Conservation (phyloP, 2,797 vertebrate species). For the Pseudochirops cupreus region DNA sequence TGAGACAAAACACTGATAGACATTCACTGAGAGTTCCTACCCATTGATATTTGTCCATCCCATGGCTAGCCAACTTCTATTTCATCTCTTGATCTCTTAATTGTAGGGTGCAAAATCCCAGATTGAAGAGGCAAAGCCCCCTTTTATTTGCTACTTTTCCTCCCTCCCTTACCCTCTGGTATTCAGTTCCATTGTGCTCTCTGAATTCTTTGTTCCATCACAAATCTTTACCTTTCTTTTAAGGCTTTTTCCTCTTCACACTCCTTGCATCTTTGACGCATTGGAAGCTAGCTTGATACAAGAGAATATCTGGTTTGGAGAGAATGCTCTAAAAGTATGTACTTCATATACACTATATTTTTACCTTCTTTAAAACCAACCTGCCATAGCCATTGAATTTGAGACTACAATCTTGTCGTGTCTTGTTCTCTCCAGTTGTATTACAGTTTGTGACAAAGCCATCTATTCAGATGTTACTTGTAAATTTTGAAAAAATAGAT, state of each 20-base stretch:
- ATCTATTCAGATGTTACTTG: background rate
- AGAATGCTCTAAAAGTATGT: background rate
- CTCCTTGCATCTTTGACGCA: background rate
- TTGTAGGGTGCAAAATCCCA: background rate
- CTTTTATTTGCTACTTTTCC: background rate
- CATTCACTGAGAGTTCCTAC: background rate
- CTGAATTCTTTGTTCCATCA: background rate
- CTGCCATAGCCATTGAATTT: background rate
- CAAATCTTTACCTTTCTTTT: background rate
- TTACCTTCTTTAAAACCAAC: background rate
- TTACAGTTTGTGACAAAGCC: background rate
- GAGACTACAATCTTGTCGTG: background rate
- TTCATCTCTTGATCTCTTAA: background rate
- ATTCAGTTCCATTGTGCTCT: background rate
- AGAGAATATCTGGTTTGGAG: background rate
- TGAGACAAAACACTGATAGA: background rate
- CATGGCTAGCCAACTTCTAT: background rate
- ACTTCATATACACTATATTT: background rate
- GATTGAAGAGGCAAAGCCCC: background rate
- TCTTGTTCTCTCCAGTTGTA: background rate
- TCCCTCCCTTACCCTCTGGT: background rate
- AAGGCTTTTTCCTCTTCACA: background rate
- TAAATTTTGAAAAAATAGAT: constrained; percentile 1
- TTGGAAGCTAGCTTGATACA: background rate
- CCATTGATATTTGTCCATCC: background rate